Percentiles rank a stretch among this genome's conserved stretches.
Conservation (phyloP, 2,797 vertebrate species). For the Melopsittacus undulatus region DNA sequence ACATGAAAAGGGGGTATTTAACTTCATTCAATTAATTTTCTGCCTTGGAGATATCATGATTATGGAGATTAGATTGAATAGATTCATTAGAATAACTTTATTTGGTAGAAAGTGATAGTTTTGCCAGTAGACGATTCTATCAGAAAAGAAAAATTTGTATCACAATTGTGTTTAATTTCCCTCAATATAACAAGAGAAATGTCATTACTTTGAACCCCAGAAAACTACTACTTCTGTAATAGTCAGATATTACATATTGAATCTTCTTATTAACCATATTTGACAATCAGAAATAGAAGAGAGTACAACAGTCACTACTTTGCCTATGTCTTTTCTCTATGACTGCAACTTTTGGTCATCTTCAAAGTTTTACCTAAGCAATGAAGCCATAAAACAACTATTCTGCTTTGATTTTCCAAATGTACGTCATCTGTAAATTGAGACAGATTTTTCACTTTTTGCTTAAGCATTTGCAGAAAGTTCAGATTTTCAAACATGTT, state of each 20-base stretch:
- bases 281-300: constrained; percentile 43
- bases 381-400: not conserved
- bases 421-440: not conserved
- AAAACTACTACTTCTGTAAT: constrained; percentile 7
- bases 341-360: not conserved
- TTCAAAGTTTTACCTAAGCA: not conserved
- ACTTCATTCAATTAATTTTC: constrained; percentile 93
- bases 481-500: constrained; percentile 9
- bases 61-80: constrained; percentile 91
- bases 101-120: constrained; percentile 72
- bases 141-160: constrained; percentile 38
- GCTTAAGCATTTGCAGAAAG: constrained; percentile 4
- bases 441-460: constrained; percentile 10
- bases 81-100: constrained; percentile 87
- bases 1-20: constrained; percentile 90
- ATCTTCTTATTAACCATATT: constrained; percentile 2
- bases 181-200: constrained; percentile 5
- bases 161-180: constrained; percentile 5
- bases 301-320: not conserved
- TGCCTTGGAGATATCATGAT: constrained; percentile 88
- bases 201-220: not conserved
- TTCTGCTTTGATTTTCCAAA: constrained; percentile 16
- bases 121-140: constrained; percentile 38
- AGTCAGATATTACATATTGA: not conserved
- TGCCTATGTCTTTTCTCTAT: not conserved